Evolutionary conservation across 1,140 invertebrate species (phyloP), one percentile per base, ranked within the genome.

Genomic region (Brachionus sp.): DNA sequence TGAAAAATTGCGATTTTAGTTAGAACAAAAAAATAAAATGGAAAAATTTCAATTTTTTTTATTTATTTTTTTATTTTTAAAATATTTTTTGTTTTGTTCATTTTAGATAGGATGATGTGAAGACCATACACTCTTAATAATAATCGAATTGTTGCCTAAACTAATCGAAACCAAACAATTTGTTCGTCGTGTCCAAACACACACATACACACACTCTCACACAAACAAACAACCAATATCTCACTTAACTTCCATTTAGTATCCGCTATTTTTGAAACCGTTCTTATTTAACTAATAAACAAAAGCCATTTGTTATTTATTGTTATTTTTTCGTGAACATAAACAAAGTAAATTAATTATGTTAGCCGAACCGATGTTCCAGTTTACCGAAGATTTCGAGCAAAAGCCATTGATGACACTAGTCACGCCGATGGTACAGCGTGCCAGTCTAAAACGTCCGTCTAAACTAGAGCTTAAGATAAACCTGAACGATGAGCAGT

Each of bases 351-450:
- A 64, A 25, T 57, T 57, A 57, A 13, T 37, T 29, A 80, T 80
- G 77, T 62, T 80, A 66, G 77, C 77, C 25, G 77, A 80, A 25
- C 77, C 77, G 35, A 80, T 80, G 77, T 80, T 80, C 42, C 77
- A 80, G 39, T 80, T 80, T 80, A 80, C 50, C 5, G 77, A 80
- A 33, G 77, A 80, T 13, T 80, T 80, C 12, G 77, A 53, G 25
- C 44, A 78, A 23, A 53, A 16, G 13, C 53, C 75, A 37, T 19
- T 50, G 23, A 53, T 78, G 75, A 29, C 33, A 7, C 37, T 53
- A 12, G 73, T 77, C 7, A 37, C 53, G 35, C 53, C 75, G 19
- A 19, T 77, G 42, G 50, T 80, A 10, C 33, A 80, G 12, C 46
- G 62, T 0, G 7, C 50, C 19, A 66, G 77, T 62, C 50, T 80